Evolutionary conservation across 2,113 vertebrate species (phyloP), one percentile per base, ranked within the genome.

Genomic region (Rhinoderma darwinii): DNA sequence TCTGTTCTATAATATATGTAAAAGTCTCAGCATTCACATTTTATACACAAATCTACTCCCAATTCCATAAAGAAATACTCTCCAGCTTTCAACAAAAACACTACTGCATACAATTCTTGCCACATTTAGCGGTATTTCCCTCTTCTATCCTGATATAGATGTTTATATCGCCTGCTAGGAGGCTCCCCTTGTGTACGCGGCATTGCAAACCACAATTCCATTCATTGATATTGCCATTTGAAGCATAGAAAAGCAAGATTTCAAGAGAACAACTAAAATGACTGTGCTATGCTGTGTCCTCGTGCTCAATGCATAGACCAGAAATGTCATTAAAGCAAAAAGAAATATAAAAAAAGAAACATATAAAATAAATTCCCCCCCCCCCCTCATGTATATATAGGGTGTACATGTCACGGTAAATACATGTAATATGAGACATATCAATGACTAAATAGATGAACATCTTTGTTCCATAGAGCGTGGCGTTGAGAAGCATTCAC

Each of bases 181-280:
- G 77, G 77, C 39, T 63, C 54, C 27, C 63, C 27, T 56, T 25
- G 37, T 77, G 47, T 50, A 66, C 73, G 50, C 39, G 22, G n/a
- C 54, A 77, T 66, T 77, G 27, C 66, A 73, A 35, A 79, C 11
- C 63, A 81, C 51, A 73, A 59, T 47, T 2, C 47, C 77, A 81
- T 72, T 22, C n/a, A 59, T 70, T 63, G 54, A 43, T 68, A 18
- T 59, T 81, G 14, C 27, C 1, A 74, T 81, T 14, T 77, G 39
- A 35, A 56, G 8, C 41, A 30, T 12, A 15, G 39, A 61, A 73
- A 59, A 81, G 39, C 47, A 63, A 3, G 15, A 81, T 32, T 73
- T 82, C 37, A 73, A 43, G 39, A 82, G 37, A 75, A 73, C 22
- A 79, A 72, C 76, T 56, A n/a, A 74, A 81, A 73, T 59, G 4